These are phyloP conservation scores for Rousettus leschenaultii DNA, from an alignment of 2,113 vertebrate genomes.

Conservation along the genomic window DNA sequence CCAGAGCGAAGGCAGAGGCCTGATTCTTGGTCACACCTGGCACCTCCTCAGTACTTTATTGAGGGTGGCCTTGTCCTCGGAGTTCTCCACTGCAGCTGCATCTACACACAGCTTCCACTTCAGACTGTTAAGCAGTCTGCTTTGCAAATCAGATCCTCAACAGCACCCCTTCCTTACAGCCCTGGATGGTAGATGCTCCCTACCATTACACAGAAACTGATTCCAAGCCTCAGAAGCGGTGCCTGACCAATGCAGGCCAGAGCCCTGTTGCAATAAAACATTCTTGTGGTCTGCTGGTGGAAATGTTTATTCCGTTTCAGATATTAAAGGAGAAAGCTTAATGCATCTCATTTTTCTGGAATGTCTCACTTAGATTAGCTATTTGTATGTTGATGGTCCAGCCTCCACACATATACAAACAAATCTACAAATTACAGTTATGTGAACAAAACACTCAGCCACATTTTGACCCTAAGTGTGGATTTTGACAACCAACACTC, in stretches of 20 bases:
- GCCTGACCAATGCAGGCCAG: background rate
- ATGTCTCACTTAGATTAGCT: constrained; percentile 44
- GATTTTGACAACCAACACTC: background rate
- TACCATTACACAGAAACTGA: background rate
- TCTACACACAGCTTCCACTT: background rate
- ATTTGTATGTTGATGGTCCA: background rate
- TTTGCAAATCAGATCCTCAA: background rate
- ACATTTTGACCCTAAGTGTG: background rate
- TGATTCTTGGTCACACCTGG: background rate
- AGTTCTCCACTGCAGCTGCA: accelerated
- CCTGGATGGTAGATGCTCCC: accelerated
- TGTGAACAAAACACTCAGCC: background rate
- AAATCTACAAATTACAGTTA: background rate
- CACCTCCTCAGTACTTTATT: accelerated
- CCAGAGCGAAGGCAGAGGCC: background rate
- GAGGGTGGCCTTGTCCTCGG: background rate
- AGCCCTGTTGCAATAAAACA: background rate
- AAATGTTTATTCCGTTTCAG: background rate
- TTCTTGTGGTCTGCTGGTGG: constrained; percentile 1
- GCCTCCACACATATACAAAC: background rate
- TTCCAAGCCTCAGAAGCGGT: background rate
- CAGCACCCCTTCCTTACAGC: background rate
- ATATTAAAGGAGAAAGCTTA: constrained; percentile 8
- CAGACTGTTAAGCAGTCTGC: background rate
- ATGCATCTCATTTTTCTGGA: constrained; percentile 43